Base-by-base conservation (phyloP, 2,888 invertebrate genomes). In the Hemithea aestivaria region DNA sequence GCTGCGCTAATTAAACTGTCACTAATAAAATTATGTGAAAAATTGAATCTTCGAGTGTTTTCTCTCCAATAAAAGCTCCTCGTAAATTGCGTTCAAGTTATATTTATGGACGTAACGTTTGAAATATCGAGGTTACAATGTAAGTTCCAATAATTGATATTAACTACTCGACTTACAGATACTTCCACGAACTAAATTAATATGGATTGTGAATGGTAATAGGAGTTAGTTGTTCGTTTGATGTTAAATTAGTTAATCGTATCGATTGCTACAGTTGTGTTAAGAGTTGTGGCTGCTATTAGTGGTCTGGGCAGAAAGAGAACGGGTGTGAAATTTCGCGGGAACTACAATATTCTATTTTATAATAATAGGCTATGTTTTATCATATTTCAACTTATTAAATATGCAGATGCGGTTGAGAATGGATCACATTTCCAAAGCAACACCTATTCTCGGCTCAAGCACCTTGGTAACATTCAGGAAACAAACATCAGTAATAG, bases 1-100 rank as follows among this genome's bases (percentile, higher is more conserved):
- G 85, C 79, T 68, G 68, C 79, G 82, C 80, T 85, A 85, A 87
- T 87, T 85, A 85, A 85, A 85, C 82, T 83, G 81, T 76, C 79
- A 76, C 79, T 85, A 83, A 87, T 85, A 82, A 81, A 81, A 83
- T 85, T 84, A 85, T 79, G 71, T 59, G 77, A 84, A 84, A 84
- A 84, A 82, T 76, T 74, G 66, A 79, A 77, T 77, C 67, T 66
- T 58, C 56, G 62, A 72, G 68, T 68, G 68, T 73, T 73, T 67
- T 71, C 62, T 66, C 62, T 64, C 47, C 53, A 62, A 63, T 66
- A 64, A 67, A 71, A 68, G 61, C 58, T 55, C 62, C 63, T 58
- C 62, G 48, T 62, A 61, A 69, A 52, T 53, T 47, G 33, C 44
- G 34, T 38, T 62, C 57, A 60, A 56, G 58, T 58, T 61, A 48